phyloP scores from a whole-genome alignment of 2,113 vertebrate species.

The Eleginops maclovinus region DNA sequence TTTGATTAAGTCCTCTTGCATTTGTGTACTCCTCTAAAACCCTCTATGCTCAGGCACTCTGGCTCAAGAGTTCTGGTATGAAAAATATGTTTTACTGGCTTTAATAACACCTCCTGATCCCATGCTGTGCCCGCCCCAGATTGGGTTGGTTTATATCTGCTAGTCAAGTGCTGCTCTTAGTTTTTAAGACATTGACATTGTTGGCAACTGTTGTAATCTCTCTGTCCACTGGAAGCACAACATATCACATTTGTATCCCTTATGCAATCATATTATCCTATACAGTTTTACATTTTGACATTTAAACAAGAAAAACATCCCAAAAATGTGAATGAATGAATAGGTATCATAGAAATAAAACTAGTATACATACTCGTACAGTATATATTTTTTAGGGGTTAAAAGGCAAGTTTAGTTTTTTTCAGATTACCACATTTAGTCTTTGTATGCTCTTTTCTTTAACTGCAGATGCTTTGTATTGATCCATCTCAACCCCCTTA shows the following conservation, averaged over 20 bases:
- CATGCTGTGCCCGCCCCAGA: neutral
- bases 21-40: constrained; percentile 45
- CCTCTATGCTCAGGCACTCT: constrained; percentile 13
- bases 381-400: too few relatives aligned
- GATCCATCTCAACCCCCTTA: constrained; percentile 3
- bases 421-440: neutral
- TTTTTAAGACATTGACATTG: constrained; percentile 16
- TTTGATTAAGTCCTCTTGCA: constrained; percentile 36
- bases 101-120: constrained; percentile 15
- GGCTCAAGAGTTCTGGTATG: constrained; percentile 3
- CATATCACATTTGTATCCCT: too few relatives aligned
- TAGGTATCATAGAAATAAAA: too few relatives aligned
- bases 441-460: neutral
- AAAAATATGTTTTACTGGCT: constrained; percentile 9
- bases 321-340: too few relatives aligned
- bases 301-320: too few relatives aligned
- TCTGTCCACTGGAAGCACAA: too few relatives aligned
- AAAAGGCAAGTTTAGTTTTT: neutral
- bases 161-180: constrained; percentile 15
- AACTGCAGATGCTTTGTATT: neutral
- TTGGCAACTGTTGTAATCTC: too few relatives aligned
- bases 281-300: too few relatives aligned
- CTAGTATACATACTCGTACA: too few relatives aligned
- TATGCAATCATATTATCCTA: too few relatives aligned
- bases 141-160: constrained; percentile 2